Percentiles rank a stretch among this genome's conserved stretches.
Evolutionary conservation across 2,888 invertebrate species (phyloP).

Genomic region (Neocrepidodera transversa): DNA sequence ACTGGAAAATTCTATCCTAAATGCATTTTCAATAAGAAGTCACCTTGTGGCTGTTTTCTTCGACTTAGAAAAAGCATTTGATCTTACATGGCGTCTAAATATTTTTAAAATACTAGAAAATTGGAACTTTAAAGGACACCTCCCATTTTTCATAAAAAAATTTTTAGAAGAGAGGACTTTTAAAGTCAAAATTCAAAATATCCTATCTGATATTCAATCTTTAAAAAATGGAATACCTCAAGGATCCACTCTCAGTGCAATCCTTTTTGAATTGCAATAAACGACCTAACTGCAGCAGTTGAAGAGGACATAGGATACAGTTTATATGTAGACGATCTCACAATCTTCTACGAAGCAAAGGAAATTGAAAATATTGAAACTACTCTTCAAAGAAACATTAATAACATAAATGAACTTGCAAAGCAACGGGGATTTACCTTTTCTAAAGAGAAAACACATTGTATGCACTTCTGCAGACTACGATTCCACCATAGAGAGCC

Average conservation of each 20-base stretch:
- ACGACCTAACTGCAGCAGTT: background rate
- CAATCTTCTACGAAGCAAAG: background rate
- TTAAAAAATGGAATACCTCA: no score
- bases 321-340: background rate
- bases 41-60: no score
- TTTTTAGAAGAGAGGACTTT: no score
- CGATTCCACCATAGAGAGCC: background rate
- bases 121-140: background rate
- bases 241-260: no score
- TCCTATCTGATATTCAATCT: no score
- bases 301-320: background rate
- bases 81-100: no score
- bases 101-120: background rate
- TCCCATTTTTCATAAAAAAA: background rate
- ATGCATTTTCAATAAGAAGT: no score
- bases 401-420: background rate
- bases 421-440: background rate
- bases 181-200: no score
- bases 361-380: background rate
- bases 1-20: no score
- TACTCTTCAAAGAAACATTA: background rate
- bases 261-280: no score
- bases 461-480: background rate
- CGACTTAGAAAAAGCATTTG: no score
- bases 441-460: background rate